Percentiles rank a stretch among this genome's conserved stretches.
phyloP scores from a whole-genome alignment of 37 sponge, comb jelly and placozoan genomes.

The Geodia barretti region DNA sequence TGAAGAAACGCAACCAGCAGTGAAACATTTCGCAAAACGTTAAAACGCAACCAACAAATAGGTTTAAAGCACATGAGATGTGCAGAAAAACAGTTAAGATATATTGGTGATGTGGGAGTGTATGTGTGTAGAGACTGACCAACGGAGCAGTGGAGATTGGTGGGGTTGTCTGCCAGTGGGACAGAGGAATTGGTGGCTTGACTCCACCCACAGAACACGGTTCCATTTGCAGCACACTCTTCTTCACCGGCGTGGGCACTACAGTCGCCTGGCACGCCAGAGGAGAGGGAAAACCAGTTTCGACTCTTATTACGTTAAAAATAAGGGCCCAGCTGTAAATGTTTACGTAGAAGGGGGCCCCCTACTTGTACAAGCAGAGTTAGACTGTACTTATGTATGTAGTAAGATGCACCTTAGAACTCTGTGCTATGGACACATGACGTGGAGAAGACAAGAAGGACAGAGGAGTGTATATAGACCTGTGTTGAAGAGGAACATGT shows the following conservation, averaged over 20 bases:
- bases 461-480: not conserved
- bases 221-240: constrained; percentile 28
- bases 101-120: too few relatives aligned
- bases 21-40: too few relatives aligned
- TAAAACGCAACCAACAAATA: too few relatives aligned
- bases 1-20: too few relatives aligned
- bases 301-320: too few relatives aligned
- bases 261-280: constrained; percentile 2
- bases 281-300: too few relatives aligned
- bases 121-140: too few relatives aligned
- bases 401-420: too few relatives aligned
- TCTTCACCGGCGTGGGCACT: not conserved
- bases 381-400: not conserved
- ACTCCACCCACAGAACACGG: constrained; percentile 64
- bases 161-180: constrained; percentile 1
- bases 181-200: constrained; percentile 11
- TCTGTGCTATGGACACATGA: too few relatives aligned
- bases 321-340: too few relatives aligned
- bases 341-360: not conserved
- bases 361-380: not conserved
- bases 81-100: too few relatives aligned
- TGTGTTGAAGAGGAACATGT: constrained; percentile 22
- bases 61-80: too few relatives aligned
- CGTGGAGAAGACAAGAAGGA: not conserved
- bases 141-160: constrained; percentile 10